These are phyloP conservation scores for Allacma fusca DNA, from an alignment of 2,888 invertebrate genomes.

Conservation along the genomic window DNA sequence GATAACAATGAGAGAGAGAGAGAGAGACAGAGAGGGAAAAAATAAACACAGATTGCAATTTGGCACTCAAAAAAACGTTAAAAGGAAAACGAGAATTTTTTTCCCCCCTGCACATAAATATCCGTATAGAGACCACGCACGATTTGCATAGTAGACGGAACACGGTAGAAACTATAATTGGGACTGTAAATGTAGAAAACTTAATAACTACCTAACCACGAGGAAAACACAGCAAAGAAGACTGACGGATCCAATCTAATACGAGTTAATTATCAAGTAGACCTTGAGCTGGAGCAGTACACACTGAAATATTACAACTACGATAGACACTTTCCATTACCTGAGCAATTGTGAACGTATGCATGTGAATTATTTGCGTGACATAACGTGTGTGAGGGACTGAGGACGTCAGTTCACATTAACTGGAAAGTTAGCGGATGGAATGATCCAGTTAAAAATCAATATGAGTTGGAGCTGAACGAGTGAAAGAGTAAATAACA, in stretches of 20 bases:
- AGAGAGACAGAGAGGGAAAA: too few relatives aligned
- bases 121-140: too few relatives aligned
- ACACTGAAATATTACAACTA: background rate
- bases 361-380: too few relatives aligned
- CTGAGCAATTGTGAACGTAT: too few relatives aligned
- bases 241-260: constrained; percentile 6
- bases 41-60: too few relatives aligned
- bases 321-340: background rate
- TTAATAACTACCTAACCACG: background rate
- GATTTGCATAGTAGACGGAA: background rate
- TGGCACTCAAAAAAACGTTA: too few relatives aligned
- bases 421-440: background rate
- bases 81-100: too few relatives aligned
- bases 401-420: background rate
- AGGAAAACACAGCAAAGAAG: constrained; percentile 8
- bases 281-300: constrained; percentile 3
- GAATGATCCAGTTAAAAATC: constrained; percentile 8
- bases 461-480: background rate
- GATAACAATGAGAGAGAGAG: too few relatives aligned
- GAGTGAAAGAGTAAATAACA: constrained; percentile 5
- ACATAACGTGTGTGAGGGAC: background rate
- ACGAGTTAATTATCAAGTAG: constrained; percentile 8
- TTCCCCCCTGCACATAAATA: too few relatives aligned
- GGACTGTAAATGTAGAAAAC: background rate
- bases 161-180: background rate